A percentile compares a stretch with the other conserved stretches of the same genome.
These are phyloP conservation scores for Anas acuta DNA, from an alignment of 2,797 vertebrate species.

Conservation along the genomic window DNA sequence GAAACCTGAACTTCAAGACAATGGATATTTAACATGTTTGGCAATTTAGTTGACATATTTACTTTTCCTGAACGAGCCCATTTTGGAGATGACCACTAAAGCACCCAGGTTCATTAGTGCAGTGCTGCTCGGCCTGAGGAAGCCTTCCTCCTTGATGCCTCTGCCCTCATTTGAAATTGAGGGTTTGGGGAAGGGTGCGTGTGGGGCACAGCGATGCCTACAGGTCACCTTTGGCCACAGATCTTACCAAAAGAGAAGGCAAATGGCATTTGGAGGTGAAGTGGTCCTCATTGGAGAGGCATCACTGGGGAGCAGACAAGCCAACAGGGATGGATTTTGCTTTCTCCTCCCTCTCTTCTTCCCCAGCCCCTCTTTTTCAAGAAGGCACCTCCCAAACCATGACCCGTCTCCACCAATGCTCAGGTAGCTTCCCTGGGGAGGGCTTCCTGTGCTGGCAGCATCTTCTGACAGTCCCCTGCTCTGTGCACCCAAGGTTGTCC, in stretches of 20 bases:
- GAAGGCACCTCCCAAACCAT: not conserved
- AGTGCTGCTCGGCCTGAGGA: constrained; percentile 26
- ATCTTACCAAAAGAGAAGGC: not conserved
- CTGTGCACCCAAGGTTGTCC: not conserved
- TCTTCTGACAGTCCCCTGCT: not conserved
- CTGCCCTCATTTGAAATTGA: not conserved
- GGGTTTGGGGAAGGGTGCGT: not conserved
- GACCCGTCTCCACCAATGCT: not conserved
- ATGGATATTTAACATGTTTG: constrained; percentile 35
- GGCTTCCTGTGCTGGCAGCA: not conserved
- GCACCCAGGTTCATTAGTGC: constrained; percentile 4
- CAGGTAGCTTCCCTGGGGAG: not conserved
- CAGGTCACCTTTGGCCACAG: not conserved
- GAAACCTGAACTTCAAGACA: constrained; percentile 63
- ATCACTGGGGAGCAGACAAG: not conserved
- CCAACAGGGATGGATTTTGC: no score
- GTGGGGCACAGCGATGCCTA: not conserved
- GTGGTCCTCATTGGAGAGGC: not conserved
- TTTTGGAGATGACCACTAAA: constrained; percentile 47
- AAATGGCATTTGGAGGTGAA: not conserved
- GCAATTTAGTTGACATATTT: constrained; percentile 55
- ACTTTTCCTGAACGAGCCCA: constrained; percentile 32
- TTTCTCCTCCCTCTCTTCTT: not conserved
- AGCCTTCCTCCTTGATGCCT: not conserved
- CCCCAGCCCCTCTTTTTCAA: not conserved